Evolutionary conservation across 2,888 invertebrate genomes (phyloP).

Genomic region (Andrena trimmerana): DNA sequence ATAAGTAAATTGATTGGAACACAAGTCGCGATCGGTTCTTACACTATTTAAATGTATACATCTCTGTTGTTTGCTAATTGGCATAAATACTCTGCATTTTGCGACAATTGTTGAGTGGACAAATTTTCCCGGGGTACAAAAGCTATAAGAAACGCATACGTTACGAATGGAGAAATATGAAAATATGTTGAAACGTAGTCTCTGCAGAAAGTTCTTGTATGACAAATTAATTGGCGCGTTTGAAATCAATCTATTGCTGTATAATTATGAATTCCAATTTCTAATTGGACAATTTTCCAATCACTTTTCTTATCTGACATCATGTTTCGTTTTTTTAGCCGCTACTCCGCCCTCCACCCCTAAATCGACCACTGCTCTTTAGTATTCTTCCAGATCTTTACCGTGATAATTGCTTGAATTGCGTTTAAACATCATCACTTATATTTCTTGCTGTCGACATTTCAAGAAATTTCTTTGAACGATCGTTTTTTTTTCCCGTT

Average conservation of each 20-base stretch:
- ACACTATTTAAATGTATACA: constrained; percentile 84
- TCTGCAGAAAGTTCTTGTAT: constrained; percentile 53
- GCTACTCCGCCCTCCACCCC: constrained; percentile 26
- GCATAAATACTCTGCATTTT: constrained; percentile 83
- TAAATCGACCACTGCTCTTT: constrained; percentile 44
- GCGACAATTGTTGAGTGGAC: constrained; percentile 81
- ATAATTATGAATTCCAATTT: constrained; percentile 52
- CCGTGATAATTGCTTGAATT: constrained; percentile 30
- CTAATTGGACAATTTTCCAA: constrained; percentile 40
- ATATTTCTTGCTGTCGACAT: constrained; percentile 36
- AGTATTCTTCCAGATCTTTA: constrained; percentile 38
- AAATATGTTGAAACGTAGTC: constrained; percentile 64
- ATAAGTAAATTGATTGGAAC: constrained; percentile 74
- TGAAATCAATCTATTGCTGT: constrained; percentile 53
- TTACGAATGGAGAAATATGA: constrained; percentile 64
- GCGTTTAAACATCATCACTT: constrained; percentile 28
- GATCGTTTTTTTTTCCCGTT: constrained; percentile 17
- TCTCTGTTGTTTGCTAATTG: constrained; percentile 83
- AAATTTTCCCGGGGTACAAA: constrained; percentile 70
- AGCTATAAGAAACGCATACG: constrained; percentile 77
- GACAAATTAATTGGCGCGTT: constrained; percentile 62
- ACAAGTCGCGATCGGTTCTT: constrained; percentile 80
- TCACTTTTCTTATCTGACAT: constrained; percentile 41
- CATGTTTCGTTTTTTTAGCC: constrained; percentile 35
- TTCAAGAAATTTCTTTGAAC: constrained; percentile 62